phyloP scores from a whole-genome alignment of 1,140 invertebrate species.

The Calliopsis andreniformis region DNA sequence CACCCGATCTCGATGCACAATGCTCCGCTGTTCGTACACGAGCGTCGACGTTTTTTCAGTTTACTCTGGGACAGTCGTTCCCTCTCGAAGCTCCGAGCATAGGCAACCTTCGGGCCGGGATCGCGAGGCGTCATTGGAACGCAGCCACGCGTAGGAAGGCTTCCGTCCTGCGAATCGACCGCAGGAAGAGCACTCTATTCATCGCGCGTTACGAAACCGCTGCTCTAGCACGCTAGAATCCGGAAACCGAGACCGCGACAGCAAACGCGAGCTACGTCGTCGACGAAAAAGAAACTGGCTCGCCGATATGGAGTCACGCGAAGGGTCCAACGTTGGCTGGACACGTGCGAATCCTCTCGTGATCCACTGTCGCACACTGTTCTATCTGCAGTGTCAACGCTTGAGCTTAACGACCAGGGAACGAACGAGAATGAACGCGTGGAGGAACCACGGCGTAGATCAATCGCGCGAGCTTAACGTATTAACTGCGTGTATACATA shows the following conservation, averaged over 20 bases:
- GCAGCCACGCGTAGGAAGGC: constrained; percentile 3
- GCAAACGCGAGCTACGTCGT: no score
- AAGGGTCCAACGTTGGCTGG: no score
- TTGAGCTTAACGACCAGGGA: no score
- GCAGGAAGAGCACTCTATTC: not conserved
- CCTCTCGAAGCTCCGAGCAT: no score
- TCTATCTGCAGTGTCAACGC: no score
- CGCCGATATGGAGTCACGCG: no score
- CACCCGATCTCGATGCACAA: not conserved
- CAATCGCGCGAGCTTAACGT: not conserved
- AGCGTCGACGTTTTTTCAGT: not conserved
- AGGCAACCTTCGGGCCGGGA: not conserved
- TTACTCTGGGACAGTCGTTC: not conserved
- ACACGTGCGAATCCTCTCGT: not conserved
- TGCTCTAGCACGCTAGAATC: no score
- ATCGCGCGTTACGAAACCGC: not conserved
- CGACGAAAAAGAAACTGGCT: not conserved
- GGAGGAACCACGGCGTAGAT: not conserved
- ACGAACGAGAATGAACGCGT: no score
- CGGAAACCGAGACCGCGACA: not conserved
- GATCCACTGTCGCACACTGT: not conserved
- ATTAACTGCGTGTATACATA: not conserved
- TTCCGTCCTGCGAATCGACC: constrained; percentile 23
- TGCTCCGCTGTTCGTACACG: no score
- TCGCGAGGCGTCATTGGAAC: constrained; percentile 6